phyloP scores from a whole-genome alignment of 1,140 invertebrate species.

The Cotesia chilonis region DNA sequence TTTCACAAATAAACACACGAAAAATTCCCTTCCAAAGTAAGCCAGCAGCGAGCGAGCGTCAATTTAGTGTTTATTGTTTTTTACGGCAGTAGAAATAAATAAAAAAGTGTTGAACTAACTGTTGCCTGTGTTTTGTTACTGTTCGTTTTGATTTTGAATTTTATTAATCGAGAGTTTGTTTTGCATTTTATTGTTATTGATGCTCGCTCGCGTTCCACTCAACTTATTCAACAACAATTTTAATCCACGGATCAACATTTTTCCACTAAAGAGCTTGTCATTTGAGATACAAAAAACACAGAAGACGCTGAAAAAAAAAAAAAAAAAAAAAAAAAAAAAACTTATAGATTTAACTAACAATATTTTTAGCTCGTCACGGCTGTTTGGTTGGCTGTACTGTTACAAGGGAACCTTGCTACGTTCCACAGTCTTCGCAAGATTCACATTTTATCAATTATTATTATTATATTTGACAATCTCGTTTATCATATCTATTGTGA shows the following conservation, averaged over 20 bases:
- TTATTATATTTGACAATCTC: conserved; percentile 31
- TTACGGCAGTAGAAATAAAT: not conserved
- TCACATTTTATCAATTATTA: conserved; percentile 21
- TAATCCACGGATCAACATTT: no score
- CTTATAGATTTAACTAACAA: conserved; percentile 28
- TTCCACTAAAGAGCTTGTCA: no score
- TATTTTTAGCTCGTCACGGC: conserved; percentile 66
- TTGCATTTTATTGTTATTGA: conserved; percentile 6
- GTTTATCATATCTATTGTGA: conserved; percentile 35
- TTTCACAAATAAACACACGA: no score
- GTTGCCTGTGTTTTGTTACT: conserved; percentile 5
- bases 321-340: conserved; percentile 10
- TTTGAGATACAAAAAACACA: conserved; percentile 10
- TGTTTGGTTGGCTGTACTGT: conserved; percentile 68
- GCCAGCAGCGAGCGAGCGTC: conserved; percentile 21
- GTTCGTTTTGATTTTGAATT: not conserved
- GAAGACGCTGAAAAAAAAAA: conserved; percentile 16
- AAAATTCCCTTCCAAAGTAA: no score
- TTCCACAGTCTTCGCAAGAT: conserved; percentile 66
- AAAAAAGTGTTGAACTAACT: not conserved
- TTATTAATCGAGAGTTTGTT: conserved; percentile 2
- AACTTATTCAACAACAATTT: no score
- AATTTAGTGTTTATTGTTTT: conserved; percentile 5
- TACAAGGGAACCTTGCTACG: conserved; percentile 68
- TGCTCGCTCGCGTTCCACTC: conserved; percentile 23